phyloP scores from a whole-genome alignment of 92 coral and sea anemone genomes.

The Heteractis magnifica region DNA sequence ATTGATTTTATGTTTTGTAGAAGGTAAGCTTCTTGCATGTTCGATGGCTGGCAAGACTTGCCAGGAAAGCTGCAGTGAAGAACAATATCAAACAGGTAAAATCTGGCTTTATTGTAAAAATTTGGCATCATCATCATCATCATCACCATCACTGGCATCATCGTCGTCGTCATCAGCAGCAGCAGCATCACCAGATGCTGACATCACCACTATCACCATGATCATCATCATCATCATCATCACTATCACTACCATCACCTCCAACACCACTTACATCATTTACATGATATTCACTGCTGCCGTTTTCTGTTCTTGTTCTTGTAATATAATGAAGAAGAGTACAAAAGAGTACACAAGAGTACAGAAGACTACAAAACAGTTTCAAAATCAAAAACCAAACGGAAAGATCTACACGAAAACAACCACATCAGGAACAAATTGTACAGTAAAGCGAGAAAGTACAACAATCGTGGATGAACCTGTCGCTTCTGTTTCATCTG shows the following conservation, averaged over 20 bases:
- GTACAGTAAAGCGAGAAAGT: not conserved
- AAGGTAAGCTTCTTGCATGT: not conserved
- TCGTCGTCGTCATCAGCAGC: not conserved
- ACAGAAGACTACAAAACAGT: not conserved
- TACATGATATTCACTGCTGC: no score
- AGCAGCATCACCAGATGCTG: not conserved
- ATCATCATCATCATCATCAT: not conserved
- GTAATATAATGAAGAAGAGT: not conserved
- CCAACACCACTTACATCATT: not conserved
- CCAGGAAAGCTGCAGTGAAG: not conserved
- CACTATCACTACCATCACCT: not conserved
- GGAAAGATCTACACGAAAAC: not conserved
- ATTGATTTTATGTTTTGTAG: not conserved
- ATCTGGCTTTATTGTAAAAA: not conserved
- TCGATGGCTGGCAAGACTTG: slow-evolving; percentile 9
- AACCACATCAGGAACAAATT: not conserved
- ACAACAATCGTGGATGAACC: not conserved
- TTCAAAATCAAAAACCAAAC: not conserved
- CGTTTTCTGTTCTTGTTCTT: not conserved
- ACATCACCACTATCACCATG: not conserved
- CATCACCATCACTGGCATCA: not conserved
- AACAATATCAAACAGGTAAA: not conserved
- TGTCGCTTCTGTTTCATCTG: slow-evolving; percentile 28
- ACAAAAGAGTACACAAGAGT: not conserved
- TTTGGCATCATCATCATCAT: not conserved